Evolutionary conservation across 2,113 vertebrate species (phyloP).

Genomic region (Petrocephalus zakoni): DNA sequence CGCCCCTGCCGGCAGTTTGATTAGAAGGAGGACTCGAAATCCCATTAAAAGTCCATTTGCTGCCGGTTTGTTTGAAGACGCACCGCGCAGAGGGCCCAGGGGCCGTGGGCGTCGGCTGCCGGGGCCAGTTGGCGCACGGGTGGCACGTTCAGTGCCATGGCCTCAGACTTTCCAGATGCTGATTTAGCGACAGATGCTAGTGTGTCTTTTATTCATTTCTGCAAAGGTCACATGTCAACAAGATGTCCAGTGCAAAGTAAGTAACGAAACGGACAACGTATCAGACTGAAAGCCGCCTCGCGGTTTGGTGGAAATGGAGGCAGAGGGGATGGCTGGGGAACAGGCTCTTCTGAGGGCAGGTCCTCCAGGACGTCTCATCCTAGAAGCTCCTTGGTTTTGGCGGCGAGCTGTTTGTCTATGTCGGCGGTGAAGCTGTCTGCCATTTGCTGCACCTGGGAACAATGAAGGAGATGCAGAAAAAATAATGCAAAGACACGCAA

Average conservation of each 20-base stretch:
- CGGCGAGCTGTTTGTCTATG: slow-evolving; percentile 79
- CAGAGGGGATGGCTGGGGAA: neutral
- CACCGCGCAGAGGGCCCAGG: slow-evolving; percentile 36
- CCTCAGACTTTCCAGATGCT: slow-evolving; percentile 6
- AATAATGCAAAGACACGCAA: neutral
- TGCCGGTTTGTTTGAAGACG: slow-evolving; percentile 62
- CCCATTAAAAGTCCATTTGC: slow-evolving; percentile 66
- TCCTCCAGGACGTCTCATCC: slow-evolving; percentile 42
- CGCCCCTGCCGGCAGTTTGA: slow-evolving; percentile 59
- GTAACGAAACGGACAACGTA: neutral
- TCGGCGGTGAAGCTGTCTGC: slow-evolving; percentile 63
- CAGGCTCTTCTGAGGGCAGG: neutral
- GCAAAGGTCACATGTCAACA: neutral
- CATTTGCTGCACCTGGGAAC: slow-evolving; percentile 85
- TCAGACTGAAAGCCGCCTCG: neutral
- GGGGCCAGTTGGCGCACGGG: slow-evolving; percentile 43
- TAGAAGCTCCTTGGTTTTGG: slow-evolving; percentile 88
- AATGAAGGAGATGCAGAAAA: slow-evolving; percentile 12
- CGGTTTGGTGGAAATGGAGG: neutral
- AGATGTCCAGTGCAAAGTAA: neutral
- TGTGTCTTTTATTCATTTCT: slow-evolving; percentile 12
- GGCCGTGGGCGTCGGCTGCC: slow-evolving; percentile 40
- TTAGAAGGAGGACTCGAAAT: slow-evolving; percentile 64
- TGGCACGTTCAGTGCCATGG: slow-evolving; percentile 34
- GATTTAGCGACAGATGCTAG: slow-evolving; percentile 1